Conservation (phyloP, 2,888 invertebrate genomes). For the Microctonus hyperodae region DNA sequence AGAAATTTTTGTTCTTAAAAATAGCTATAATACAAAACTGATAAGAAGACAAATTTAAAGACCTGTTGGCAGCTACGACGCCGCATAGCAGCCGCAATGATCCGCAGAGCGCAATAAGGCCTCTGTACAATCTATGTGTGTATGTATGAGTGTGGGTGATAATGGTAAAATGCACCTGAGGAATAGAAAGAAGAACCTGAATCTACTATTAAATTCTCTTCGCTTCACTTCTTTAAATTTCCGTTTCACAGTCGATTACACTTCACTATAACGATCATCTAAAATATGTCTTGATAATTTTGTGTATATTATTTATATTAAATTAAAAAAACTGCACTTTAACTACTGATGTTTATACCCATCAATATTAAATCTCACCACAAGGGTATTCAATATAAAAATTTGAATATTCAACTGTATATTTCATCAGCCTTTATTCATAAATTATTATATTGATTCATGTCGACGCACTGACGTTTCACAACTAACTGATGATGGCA, state of each 20-base stretch:
- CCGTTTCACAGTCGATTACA: slow-evolving; percentile 39
- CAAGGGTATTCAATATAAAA: background rate
- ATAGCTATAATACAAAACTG: too few relatives aligned
- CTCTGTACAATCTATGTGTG: too few relatives aligned
- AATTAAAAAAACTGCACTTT: slow-evolving; percentile 3
- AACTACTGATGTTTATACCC: too few relatives aligned
- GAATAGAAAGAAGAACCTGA: background rate
- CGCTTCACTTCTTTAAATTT: slow-evolving; percentile 39
- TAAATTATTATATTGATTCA: background rate
- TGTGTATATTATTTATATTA: too few relatives aligned
- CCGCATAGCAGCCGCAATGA: slow-evolving; percentile 29
- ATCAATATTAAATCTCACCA: background rate
- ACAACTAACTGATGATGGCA: slow-evolving; percentile 9
- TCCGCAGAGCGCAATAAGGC: slow-evolving; percentile 20
- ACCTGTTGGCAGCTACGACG: slow-evolving; percentile 31
- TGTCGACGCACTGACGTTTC: slow-evolving; percentile 22
- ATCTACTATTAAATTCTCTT: slow-evolving; percentile 36
- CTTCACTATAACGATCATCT: background rate
- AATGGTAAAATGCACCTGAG: slow-evolving; percentile 14
- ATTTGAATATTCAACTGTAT: background rate
- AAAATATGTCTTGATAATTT: slow-evolving; percentile 22
- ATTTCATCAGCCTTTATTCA: background rate
- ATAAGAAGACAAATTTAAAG: slow-evolving; percentile 24
- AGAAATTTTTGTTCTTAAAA: too few relatives aligned
- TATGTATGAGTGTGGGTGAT: too few relatives aligned